phyloP scores from a whole-genome alignment of 2,113 vertebrate genomes.

The Hipposideros armiger region DNA sequence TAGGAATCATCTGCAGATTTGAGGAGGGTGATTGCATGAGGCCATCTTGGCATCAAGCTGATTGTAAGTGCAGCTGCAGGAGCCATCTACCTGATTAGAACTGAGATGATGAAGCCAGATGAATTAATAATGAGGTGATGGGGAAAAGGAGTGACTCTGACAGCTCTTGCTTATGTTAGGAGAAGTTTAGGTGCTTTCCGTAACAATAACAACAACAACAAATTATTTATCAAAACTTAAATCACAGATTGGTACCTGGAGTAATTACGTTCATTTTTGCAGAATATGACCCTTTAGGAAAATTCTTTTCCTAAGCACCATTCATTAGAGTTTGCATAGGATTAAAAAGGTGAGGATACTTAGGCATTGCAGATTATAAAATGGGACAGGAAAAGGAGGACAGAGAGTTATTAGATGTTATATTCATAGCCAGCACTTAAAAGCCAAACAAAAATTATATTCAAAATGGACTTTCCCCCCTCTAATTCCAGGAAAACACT shows the following conservation, averaged over 20 bases:
- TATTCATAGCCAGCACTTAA: conserved; percentile 52
- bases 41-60: conserved; percentile 52
- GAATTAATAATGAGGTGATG: conserved; percentile 75
- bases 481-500: conserved; percentile 49
- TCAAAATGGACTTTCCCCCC: conserved; percentile 58
- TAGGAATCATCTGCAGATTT: conserved; percentile 56
- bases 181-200: conserved; percentile 68
- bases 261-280: conserved; percentile 76
- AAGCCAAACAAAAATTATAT: conserved; percentile 60
- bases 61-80: conserved; percentile 72
- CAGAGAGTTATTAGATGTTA: conserved; percentile 33
- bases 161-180: conserved; percentile 75
- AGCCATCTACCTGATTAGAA: conserved; percentile 78
- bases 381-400: conserved; percentile 39
- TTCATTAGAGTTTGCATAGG: conserved; percentile 44
- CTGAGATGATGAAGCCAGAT: conserved; percentile 77
- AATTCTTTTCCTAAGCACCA: conserved; percentile 42
- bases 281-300: conserved; percentile 68
- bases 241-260: conserved; percentile 64
- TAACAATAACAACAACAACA: background rate
- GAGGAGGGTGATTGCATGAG: conserved; percentile 66
- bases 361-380: conserved; percentile 41
- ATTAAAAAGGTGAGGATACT: conserved; percentile 64
- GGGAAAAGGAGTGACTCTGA: conserved; percentile 62
- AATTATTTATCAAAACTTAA: conserved; percentile 72